Evolutionary conservation across 2,113 vertebrate genomes (phyloP).

Genomic region (Edolisoma coerulescens): DNA sequence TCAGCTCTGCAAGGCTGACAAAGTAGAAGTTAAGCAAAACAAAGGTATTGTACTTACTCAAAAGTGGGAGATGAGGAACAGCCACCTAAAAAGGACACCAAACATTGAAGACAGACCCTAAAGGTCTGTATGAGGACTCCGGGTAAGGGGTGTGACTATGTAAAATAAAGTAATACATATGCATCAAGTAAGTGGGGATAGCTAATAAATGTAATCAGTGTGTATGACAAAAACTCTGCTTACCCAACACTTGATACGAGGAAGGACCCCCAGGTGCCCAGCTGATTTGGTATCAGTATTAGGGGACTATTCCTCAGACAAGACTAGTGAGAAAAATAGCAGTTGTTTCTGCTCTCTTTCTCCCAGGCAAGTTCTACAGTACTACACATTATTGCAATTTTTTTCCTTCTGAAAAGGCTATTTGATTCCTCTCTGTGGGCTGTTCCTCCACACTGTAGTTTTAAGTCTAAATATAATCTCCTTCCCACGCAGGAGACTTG

Average conservation of each 20-base stretch:
- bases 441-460: not conserved
- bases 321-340: not conserved
- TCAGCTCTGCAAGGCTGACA: not conserved
- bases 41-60: not conserved
- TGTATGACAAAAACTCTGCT: not conserved
- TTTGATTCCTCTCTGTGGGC: not conserved
- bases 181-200: not conserved
- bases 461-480: slow-evolving; percentile 40
- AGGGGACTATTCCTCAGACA: not conserved
- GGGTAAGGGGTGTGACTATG: not conserved
- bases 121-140: not conserved
- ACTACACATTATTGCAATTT: not conserved
- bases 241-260: not conserved
- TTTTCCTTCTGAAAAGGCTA: not conserved
- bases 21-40: not conserved
- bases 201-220: not conserved
- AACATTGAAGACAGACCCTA: not conserved
- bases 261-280: not conserved
- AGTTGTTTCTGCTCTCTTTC: not conserved
- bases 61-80: not conserved
- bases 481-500: not conserved
- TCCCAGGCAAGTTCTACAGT: not conserved
- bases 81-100: not conserved
- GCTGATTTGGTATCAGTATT: not conserved
- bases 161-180: not conserved